Evolutionary conservation across 2,797 vertebrate species (phyloP).

Genomic region (Crossoptilon crossoptilon): DNA sequence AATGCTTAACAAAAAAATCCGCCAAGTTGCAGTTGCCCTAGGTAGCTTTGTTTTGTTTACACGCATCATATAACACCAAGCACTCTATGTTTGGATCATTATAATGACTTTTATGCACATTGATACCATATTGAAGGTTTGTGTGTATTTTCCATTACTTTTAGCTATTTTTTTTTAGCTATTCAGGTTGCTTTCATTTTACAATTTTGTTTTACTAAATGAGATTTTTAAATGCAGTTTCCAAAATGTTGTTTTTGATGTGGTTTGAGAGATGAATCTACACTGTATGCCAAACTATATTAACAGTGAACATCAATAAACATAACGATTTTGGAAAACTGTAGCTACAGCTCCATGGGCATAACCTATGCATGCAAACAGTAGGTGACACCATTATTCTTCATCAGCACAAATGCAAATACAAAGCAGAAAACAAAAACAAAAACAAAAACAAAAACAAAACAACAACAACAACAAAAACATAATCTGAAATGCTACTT

Average conservation of each 20-base stretch:
- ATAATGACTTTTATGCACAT: neutral
- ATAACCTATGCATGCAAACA: neutral
- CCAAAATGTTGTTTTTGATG: neutral
- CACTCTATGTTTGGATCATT: neutral
- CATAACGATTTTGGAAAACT: neutral
- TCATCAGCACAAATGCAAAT: neutral
- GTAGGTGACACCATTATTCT: neutral
- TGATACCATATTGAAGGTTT: neutral
- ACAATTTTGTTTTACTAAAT: neutral
- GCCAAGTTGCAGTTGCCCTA: neutral
- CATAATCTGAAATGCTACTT: neutral
- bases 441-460: too few relatives aligned
- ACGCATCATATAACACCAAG: fast-evolving
- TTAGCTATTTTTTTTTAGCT: neutral
- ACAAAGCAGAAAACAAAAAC: neutral
- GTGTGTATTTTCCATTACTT: fast-evolving
- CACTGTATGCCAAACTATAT: neutral
- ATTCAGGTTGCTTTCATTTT: neutral
- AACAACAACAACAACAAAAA: too few relatives aligned
- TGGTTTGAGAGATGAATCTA: neutral
- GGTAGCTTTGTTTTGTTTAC: neutral
- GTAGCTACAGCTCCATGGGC: neutral
- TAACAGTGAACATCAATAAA: fast-evolving
- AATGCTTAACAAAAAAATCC: neutral
- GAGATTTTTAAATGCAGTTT: neutral